Conservation (phyloP, 2,113 vertebrate genomes). For the Anguilla japonica region DNA sequence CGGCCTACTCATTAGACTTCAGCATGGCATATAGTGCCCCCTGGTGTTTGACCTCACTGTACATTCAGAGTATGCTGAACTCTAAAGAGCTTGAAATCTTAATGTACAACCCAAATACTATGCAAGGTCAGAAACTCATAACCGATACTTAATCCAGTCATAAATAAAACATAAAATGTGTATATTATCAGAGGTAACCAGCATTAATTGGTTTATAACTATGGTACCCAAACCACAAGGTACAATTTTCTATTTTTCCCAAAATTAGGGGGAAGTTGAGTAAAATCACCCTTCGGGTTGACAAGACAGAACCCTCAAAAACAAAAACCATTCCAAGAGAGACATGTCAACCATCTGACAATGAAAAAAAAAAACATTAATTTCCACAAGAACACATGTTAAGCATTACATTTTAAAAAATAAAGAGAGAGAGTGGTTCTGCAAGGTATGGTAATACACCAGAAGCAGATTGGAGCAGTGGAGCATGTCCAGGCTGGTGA, state of each 20-base stretch:
- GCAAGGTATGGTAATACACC: slow-evolving; percentile 1
- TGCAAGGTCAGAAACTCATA: slow-evolving; percentile 33
- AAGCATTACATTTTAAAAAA: neutral
- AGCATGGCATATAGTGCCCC: slow-evolving; percentile 71
- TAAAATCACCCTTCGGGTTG: slow-evolving; percentile 44
- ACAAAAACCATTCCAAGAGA: slow-evolving; percentile 43
- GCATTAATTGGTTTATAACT: slow-evolving; percentile 51
- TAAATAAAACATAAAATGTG: slow-evolving; percentile 12
- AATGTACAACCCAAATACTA: slow-evolving; percentile 39
- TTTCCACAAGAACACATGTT: slow-evolving; percentile 21
- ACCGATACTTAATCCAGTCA: slow-evolving; percentile 27
- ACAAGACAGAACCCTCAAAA: slow-evolving; percentile 37
- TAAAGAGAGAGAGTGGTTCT: slow-evolving; percentile 6
- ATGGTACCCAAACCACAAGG: slow-evolving; percentile 53
- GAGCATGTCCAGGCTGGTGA: neutral
- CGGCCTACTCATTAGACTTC: slow-evolving; percentile 39
- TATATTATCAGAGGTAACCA: slow-evolving; percentile 28
- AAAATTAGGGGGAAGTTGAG: slow-evolving; percentile 33
- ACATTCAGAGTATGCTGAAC: slow-evolving; percentile 42
- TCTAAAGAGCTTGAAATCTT: slow-evolving; percentile 28
- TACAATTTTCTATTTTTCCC: slow-evolving; percentile 43
- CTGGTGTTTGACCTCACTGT: slow-evolving; percentile 58
- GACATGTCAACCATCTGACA: slow-evolving; percentile 39
- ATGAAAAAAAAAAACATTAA: neutral
- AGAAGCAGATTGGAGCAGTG: slow-evolving; percentile 1